Evolutionary conservation across 1,140 invertebrate species (phyloP), one percentile per base, ranked within the genome.

Genomic region (Druon quercuslanigerum): DNA sequence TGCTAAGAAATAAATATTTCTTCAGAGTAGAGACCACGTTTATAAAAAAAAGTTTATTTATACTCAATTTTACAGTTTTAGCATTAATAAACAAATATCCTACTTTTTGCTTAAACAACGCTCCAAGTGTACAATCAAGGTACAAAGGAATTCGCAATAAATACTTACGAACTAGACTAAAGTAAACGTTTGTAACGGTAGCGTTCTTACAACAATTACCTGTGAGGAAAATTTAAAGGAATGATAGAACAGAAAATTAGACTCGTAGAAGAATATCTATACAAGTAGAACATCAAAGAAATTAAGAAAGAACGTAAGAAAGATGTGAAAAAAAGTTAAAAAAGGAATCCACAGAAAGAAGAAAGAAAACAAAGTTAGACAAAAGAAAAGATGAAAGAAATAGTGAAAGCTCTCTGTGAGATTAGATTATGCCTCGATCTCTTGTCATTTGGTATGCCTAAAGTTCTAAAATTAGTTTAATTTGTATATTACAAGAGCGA

Each of bases 131-230:
- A 66, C 60, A 66, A 40, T 46, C 13, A 16, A 66, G 0, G 40
- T 66, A 33, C 33, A 40, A 16, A 60, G 25, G 9, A 71, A 76
- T 81, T 91, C 90, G 11, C 88, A 85, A 85, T 92, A 92, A 74
- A 92, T 91, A 82, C 90, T 90, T 78, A 88, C 79, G 73, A 66
- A 66, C 20, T 66, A 66, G 33, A 66, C 16, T 33, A 66, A 33
- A 66, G 19, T 60, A 25, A 66, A 91, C 11, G 86, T 87, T 82
- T 87, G 76, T 70, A 86, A 83, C n/a, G 83, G 78, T 74, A 84
- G 85, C 70, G 78, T 73, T 40, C 72, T 73, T 54, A 54, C 11
- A 33, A 50, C 17, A 20, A 40, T 54, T 75, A 46, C 57, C 50
- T 16, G 13, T 9, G 71, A 12, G 20, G 33, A 40, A 20, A 13